A percentile compares a stretch with the other conserved stretches of the same genome.
phyloP scores from a whole-genome alignment of 2,113 vertebrate species.

The Butorides virescens region DNA sequence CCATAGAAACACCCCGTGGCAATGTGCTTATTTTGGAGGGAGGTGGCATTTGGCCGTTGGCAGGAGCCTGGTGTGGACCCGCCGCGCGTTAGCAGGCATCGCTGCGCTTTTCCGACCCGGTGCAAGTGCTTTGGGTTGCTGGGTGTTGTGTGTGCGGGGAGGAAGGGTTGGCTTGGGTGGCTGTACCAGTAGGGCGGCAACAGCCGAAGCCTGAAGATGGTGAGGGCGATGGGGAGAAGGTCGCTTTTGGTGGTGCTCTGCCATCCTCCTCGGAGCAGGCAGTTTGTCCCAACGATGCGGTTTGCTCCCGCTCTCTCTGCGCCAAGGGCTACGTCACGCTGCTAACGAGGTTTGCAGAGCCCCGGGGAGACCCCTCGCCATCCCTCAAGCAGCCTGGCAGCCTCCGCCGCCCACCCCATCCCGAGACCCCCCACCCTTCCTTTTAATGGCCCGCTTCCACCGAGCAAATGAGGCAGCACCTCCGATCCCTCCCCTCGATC shows the following conservation, averaged over 20 bases:
- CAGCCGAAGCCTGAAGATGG: rapidly evolving
- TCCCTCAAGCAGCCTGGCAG: background rate
- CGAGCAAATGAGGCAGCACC: slow-evolving; percentile 52
- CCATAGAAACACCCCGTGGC: background rate
- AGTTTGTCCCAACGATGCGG: background rate
- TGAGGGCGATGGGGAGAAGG: background rate
- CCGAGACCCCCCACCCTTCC: slow-evolving; percentile 4
- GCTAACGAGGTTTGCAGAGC: background rate
- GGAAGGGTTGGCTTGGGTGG: background rate
- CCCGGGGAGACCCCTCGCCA: background rate
- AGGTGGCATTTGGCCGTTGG: background rate
- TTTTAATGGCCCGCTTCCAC: slow-evolving; percentile 50
- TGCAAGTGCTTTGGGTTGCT: background rate
- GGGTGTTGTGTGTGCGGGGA: rapidly evolving
- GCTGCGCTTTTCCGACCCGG: background rate
- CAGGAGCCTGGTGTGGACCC: background rate
- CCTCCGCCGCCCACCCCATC: background rate
- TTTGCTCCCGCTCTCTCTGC: background rate
- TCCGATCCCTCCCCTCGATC: slow-evolving; percentile 24
- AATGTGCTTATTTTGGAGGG: background rate
- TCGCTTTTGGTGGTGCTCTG: background rate
- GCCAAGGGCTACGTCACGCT: rapidly evolving
- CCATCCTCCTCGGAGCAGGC: rapidly evolving
- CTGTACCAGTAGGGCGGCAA: background rate
- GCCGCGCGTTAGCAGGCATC: rapidly evolving